Evolutionary conservation across 2,888 invertebrate species (phyloP).

Genomic region (Pyrrhia umbra): DNA sequence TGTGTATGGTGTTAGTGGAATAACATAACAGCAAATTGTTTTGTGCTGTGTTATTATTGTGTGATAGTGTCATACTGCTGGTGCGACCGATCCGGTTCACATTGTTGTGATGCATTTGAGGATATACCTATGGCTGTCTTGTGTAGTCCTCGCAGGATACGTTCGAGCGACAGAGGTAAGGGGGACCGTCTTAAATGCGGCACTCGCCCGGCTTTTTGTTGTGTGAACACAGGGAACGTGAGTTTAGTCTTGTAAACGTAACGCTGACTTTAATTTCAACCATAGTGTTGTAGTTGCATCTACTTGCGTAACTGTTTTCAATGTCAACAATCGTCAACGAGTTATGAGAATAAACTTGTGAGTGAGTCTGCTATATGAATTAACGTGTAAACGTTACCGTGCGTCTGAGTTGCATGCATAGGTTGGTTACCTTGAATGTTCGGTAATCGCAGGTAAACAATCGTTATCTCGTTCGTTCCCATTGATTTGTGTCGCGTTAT

Average conservation of each 20-base stretch:
- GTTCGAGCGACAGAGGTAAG: constrained; percentile 94
- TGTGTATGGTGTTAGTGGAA: constrained; percentile 87
- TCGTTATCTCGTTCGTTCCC: constrained; percentile 79
- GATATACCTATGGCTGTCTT: constrained; percentile 93
- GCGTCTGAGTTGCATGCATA: constrained; percentile 63
- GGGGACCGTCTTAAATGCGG: constrained; percentile 88
- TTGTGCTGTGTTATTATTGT: constrained; percentile 85
- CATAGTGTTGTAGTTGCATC: constrained; percentile 68
- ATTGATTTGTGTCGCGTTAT: constrained; percentile 78
- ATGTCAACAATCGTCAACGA: constrained; percentile 79
- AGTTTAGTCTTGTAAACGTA: constrained; percentile 55
- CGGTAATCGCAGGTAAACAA: constrained; percentile 86
- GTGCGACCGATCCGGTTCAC: constrained; percentile 82
- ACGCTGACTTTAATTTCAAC: constrained; percentile 52
- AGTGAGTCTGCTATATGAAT: constrained; percentile 51
- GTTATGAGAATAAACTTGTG: constrained; percentile 56
- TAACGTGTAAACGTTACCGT: constrained; percentile 59
- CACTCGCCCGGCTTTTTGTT: constrained; percentile 86
- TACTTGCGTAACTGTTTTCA: constrained; percentile 87
- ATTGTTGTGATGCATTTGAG: constrained; percentile 93
- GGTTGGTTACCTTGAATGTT: constrained; percentile 81
- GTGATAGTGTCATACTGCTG: constrained; percentile 83
- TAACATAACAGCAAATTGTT: constrained; percentile 88
- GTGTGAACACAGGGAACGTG: constrained; percentile 68
- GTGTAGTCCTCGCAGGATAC: constrained; percentile 93